Conservation (phyloP, 2,113 vertebrate species). For the Pitta sordida region DNA sequence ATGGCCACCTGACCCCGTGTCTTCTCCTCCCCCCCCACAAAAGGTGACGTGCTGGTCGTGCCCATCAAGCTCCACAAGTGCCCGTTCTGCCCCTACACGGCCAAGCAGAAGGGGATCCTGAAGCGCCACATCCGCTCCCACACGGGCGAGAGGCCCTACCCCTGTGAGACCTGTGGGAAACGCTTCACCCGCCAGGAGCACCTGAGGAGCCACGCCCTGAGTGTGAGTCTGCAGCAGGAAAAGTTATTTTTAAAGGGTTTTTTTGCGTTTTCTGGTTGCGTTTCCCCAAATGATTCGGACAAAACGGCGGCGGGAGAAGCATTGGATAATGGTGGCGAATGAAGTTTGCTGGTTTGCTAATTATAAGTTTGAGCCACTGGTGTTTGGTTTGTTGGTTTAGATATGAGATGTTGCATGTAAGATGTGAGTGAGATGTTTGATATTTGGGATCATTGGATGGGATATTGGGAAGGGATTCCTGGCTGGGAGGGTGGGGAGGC, state of each 20-base stretch:
- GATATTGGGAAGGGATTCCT: no score
- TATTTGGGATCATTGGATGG: neutral
- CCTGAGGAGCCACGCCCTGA: conserved; percentile 89
- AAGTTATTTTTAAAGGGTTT: no score
- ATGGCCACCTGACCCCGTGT: no score
- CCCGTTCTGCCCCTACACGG: conserved; percentile 94
- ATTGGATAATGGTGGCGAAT: no score
- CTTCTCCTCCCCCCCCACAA: neutral
- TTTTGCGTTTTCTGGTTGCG: accelerated
- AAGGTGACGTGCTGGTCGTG: conserved; percentile 90
- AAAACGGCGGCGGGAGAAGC: no score
- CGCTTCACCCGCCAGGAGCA: conserved; percentile 96
- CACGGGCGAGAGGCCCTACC: conserved; percentile 93
- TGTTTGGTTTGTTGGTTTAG: neutral
- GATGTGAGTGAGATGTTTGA: neutral
- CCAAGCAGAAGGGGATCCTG: conserved; percentile 96
- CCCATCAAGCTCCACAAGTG: conserved; percentile 96
- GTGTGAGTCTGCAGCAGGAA: conserved; percentile 80
- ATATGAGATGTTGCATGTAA: no score
- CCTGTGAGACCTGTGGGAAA: conserved; percentile 93
- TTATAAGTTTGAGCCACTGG: neutral
- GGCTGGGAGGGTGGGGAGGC: neutral
- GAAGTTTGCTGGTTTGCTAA: no score
- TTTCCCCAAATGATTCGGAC: neutral
- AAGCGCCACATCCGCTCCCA: conserved; percentile 96